These are phyloP conservation scores for Melanogrammus aeglefinus DNA, from an alignment of 2,797 vertebrate genomes.

Conservation along the genomic window DNA sequence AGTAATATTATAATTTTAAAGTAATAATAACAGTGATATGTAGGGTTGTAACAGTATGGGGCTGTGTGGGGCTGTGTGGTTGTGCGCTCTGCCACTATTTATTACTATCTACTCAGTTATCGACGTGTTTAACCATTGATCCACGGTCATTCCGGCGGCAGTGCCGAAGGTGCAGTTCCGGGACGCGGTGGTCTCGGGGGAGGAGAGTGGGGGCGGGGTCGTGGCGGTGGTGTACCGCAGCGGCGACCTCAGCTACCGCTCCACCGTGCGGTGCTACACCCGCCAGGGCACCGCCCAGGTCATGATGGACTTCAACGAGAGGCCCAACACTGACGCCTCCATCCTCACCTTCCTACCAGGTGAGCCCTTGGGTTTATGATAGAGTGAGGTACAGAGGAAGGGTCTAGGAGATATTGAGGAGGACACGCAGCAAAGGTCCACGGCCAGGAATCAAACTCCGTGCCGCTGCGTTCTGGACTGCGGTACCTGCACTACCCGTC, in stretches of 20 bases:
- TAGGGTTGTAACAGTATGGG: too few species aligned
- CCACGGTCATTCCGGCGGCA: constrained; percentile 45
- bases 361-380: constrained; percentile 34
- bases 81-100: too few species aligned
- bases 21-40: too few species aligned
- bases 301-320: constrained; percentile 93
- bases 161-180: constrained; percentile 94
- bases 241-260: constrained; percentile 82
- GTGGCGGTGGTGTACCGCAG: constrained; percentile 79
- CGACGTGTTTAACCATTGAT: background rate
- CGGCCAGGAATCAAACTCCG: too few species aligned
- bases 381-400: too few species aligned
- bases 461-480: constrained; percentile 1
- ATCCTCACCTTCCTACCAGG: constrained; percentile 86
- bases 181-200: constrained; percentile 74
- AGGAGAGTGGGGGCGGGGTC: constrained; percentile 81
- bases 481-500: background rate
- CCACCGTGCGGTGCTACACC: constrained; percentile 90
- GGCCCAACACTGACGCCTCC: constrained; percentile 89
- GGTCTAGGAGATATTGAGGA: too few species aligned
- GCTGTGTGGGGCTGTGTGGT: too few species aligned
- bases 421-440: too few species aligned
- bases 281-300: constrained; percentile 93
- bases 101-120: background rate
- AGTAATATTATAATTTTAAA: too few species aligned